Percentiles rank a stretch among this genome's conserved stretches.
Evolutionary conservation across 2,888 invertebrate genomes (phyloP).

Genomic region (Amiota communis): DNA sequence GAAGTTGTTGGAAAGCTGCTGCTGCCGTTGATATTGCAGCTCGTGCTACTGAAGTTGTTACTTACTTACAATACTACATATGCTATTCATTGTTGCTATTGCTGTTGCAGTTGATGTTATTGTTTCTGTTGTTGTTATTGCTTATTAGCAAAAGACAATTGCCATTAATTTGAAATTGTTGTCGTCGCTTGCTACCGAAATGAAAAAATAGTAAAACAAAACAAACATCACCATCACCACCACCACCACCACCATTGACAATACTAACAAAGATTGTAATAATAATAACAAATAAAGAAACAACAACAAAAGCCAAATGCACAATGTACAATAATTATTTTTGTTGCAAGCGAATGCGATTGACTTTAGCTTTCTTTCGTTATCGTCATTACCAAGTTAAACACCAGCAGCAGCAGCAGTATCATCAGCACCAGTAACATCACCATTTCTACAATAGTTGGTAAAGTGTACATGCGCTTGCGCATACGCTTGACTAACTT

Average conservation of each 20-base stretch:
- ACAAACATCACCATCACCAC: neutral
- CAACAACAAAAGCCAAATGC: constrained; percentile 45
- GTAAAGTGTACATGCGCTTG: constrained; percentile 48
- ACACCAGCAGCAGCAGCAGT: neutral
- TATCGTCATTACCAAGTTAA: neutral
- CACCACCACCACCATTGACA: constrained; percentile 1
- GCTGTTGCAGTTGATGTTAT: too few relatives aligned
- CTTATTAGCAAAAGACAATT: constrained; percentile 54
- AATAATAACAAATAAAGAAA: constrained; percentile 15
- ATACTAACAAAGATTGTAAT: neutral
- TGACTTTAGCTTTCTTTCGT: too few relatives aligned
- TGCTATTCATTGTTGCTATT: too few relatives aligned
- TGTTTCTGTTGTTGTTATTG: neutral
- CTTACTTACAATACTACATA: too few relatives aligned
- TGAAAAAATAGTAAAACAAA: constrained; percentile 19
- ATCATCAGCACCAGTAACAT: neutral
- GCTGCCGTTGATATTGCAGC: too few relatives aligned
- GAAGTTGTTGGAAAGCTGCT: too few relatives aligned
- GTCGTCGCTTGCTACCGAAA: constrained; percentile 48
- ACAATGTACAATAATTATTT: neutral
- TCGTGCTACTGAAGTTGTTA: too few relatives aligned
- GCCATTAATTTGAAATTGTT: constrained; percentile 66
- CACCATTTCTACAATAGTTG: neutral
- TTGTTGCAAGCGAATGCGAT: too few relatives aligned
- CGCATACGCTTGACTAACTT: constrained; percentile 38